Evolutionary conservation across 2,888 invertebrate genomes (phyloP), one percentile per base, ranked within the genome.

Genomic region (Clunio marinus): DNA sequence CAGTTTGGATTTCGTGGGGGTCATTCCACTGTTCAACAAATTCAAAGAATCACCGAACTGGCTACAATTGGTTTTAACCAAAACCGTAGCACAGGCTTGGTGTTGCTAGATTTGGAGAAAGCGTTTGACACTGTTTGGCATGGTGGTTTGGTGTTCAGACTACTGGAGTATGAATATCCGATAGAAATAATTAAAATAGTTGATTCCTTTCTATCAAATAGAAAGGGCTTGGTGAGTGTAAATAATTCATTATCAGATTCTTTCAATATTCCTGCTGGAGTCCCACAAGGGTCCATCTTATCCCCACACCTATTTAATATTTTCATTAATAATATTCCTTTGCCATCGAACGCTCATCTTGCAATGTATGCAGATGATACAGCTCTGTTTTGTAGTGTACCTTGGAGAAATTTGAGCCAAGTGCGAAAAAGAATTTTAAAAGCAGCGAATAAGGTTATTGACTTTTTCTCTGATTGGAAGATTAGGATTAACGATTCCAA

Each of bases 91-190:
- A 74, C 73, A 2, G 73, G 72, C 5, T 71, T 74, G 20, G 69
- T 74, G 1, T 70, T 75, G 7, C 69, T 77, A 0, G 75, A 77
- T 60, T 70, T 75, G 1, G 72, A 73, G 46, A 73, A 74, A 68
- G 75, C 75, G 0, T 76, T 77, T 69, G 74, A 76, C 70, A 71
- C 72, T 13, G 74, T 77, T 2, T 76, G 75, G 74, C 74, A 75
- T 46, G 66, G 72, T 1, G 75, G 73, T 2, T 71, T 75, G 0
- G 24, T 74, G 5, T 70, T 66, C 58, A 74, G 73, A 70, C 69
- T 75, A n/a, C 68, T 68, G 22, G 32, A 69, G 45, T 57, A 45
- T 24, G 59, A 71, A 15, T 67, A 73, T 32, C 73, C 73, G 58
- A 24, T 28, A n/a, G 57, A 72, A 28, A 65, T 71, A 25, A 70